Evolutionary conservation across 2,888 invertebrate genomes (phyloP), one percentile per base, ranked within the genome.

Genomic region (Epistrophella euchroma): DNA sequence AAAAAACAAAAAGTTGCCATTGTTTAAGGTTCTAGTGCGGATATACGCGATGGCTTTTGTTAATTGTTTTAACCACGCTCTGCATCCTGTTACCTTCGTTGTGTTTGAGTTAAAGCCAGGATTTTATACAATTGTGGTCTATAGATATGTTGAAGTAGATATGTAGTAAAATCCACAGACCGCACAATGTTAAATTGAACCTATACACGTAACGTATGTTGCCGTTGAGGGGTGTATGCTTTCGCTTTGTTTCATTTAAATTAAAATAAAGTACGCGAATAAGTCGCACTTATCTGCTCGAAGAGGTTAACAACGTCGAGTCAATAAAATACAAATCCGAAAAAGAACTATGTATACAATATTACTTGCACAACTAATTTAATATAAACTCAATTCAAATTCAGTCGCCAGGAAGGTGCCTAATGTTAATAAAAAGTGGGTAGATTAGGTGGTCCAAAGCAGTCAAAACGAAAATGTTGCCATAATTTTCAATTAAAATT

Each of bases 61-160:
- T 68, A 68, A 68, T 68, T 68, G 68, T 68, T 52, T 68, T 37
- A 52, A 68, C 68, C 68, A 68, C 52, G 52, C 52, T 68, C 68
- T 15, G 37, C 37, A 47, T 66, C 32, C 64, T 47, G 45, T 32
- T 66, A 17, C 32, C 45, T 28, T 22, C 19, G 37, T 37, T 40
- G 60, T 19, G 60, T 60, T 60, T 60, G 60, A 60, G 60, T 40
- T 60, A 40, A 64, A 28, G 50, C 50, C 19, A 50, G 37, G 22
- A 68, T 37, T 68, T 68, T 52, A 52, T 68, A 52, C 52, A 52
- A 52, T 68, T 37, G 37, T n/a, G 68, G 50, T 37, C 10, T 35
- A 35, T 28, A 40, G 15, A 2, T 22, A 5, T 56, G 6, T 25
- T 28, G 28, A 28, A 50, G 11, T 28, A 45, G 28, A 28, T 66